phyloP scores from a whole-genome alignment of 2,888 invertebrate genomes.

The Lissonota sp. region DNA sequence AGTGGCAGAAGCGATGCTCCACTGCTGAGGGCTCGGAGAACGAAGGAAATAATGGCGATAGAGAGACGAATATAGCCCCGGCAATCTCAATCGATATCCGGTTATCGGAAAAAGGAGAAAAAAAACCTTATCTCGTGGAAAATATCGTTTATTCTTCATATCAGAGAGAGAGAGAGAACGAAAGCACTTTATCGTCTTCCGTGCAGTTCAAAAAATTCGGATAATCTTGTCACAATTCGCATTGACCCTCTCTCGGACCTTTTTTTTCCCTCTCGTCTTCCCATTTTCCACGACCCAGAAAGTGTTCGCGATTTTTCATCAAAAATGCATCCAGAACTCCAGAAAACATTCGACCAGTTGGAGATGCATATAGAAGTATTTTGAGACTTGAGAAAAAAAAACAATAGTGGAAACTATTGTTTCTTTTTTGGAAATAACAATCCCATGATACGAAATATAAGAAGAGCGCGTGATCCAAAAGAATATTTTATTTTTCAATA shows the following conservation, averaged over 20 bases:
- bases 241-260: background rate
- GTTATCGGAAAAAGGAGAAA: conserved; percentile 21
- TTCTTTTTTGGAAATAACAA: too few relatives aligned
- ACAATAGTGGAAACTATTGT: background rate
- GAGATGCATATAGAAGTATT: too few relatives aligned
- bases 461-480: too few relatives aligned
- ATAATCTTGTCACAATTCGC: conserved; percentile 19
- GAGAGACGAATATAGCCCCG: conserved; percentile 26
- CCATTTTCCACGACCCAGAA: background rate
- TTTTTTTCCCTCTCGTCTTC: background rate
- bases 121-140: conserved; percentile 35
- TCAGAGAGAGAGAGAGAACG: background rate
- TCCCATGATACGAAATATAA: background rate
- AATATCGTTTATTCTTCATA: conserved; percentile 27
- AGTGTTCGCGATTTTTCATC: background rate
- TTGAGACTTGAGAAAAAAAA: background rate
- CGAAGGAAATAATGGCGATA: conserved; percentile 23
- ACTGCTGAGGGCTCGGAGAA: conserved; percentile 14
- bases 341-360: too few relatives aligned
- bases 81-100: conserved; percentile 60
- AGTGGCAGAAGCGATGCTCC: conserved; percentile 34
- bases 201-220: conserved; percentile 16
- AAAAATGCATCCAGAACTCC: too few relatives aligned
- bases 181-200: conserved; percentile 11
- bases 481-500: conserved; percentile 14